Evolutionary conservation across 2,113 vertebrate genomes (phyloP).

Genomic region (Chionis minor): DNA sequence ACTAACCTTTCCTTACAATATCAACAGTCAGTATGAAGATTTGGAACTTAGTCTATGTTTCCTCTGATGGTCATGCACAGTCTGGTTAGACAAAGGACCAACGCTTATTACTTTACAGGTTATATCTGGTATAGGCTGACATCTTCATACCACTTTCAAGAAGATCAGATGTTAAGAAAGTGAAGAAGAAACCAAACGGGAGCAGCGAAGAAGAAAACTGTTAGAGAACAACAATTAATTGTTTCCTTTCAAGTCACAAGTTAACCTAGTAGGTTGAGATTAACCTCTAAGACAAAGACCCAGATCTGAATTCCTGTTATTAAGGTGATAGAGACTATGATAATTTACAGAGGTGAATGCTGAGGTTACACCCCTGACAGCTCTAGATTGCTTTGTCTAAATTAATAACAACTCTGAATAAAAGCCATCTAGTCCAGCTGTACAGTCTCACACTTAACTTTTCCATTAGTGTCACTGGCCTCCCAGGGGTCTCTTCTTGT

Average conservation of each 20-base stretch:
- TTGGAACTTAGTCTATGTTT: not conserved
- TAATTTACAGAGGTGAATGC: constrained; percentile 49
- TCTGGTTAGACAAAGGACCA: not conserved
- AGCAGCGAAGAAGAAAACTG: not conserved
- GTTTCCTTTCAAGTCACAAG: not conserved
- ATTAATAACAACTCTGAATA: constrained; percentile 43
- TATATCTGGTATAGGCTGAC: not conserved
- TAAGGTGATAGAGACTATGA: not conserved
- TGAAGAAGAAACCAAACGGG: not conserved
- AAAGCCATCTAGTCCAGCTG: constrained; percentile 24
- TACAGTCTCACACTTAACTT: not conserved
- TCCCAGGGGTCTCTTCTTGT: constrained; percentile 33
- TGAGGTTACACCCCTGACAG: constrained; percentile 56
- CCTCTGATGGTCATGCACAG: not conserved
- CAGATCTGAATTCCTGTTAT: not conserved
- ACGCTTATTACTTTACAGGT: not conserved
- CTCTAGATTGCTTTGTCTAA: constrained; percentile 66
- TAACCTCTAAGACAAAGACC: not conserved
- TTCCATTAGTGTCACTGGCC: constrained; percentile 33
- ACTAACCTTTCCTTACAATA: not conserved
- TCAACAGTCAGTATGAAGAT: not conserved
- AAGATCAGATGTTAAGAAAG: not conserved
- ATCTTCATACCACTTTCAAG: not conserved
- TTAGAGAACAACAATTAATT: not conserved
- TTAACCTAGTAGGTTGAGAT: not conserved